A percentile compares a stretch with the other conserved stretches of the same genome.
phyloP scores from a whole-genome alignment of 2,888 invertebrate species.

The Tiliacea citrago region DNA sequence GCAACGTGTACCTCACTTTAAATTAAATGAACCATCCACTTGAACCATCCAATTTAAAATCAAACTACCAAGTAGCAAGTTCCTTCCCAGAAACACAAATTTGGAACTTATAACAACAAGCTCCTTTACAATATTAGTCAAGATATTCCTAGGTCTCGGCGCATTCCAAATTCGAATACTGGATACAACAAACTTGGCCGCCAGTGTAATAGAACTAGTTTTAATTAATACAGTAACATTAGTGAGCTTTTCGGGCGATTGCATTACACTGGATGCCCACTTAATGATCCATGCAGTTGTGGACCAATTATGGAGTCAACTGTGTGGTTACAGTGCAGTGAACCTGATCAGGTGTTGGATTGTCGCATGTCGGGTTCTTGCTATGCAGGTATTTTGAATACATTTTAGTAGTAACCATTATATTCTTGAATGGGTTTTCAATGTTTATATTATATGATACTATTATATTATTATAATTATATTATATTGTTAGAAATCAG shows the following conservation, averaged over 20 bases:
- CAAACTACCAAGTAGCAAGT: not conserved
- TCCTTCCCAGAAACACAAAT: slow-evolving; percentile 12
- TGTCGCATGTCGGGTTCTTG: not conserved
- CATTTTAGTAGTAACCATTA: too few relatives aligned
- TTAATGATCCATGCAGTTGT: slow-evolving; percentile 67
- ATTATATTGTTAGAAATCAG: too few relatives aligned
- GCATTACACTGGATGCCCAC: slow-evolving; percentile 65
- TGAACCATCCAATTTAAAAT: slow-evolving; percentile 1
- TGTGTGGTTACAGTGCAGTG: slow-evolving; percentile 44
- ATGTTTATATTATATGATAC: too few relatives aligned
- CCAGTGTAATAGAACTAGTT: slow-evolving; percentile 61
- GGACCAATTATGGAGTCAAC: slow-evolving; percentile 54
- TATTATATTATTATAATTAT: too few relatives aligned
- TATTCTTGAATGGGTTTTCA: too few relatives aligned
- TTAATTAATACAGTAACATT: slow-evolving; percentile 72
- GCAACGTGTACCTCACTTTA: not conserved
- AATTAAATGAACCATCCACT: not conserved
- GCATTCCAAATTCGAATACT: slow-evolving; percentile 39
- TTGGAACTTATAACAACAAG: slow-evolving; percentile 10
- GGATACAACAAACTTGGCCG: slow-evolving; percentile 50
- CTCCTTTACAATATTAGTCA: slow-evolving; percentile 21
- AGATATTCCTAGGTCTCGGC: slow-evolving; percentile 18
- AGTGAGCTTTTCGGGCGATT: slow-evolving; percentile 71
- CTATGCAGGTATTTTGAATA: not conserved
- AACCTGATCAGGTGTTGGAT: slow-evolving; percentile 28